Evolutionary conservation across 2,797 vertebrate genomes (phyloP), one percentile per base, ranked within the genome.

Genomic region (Clarias pachynema): DNA sequence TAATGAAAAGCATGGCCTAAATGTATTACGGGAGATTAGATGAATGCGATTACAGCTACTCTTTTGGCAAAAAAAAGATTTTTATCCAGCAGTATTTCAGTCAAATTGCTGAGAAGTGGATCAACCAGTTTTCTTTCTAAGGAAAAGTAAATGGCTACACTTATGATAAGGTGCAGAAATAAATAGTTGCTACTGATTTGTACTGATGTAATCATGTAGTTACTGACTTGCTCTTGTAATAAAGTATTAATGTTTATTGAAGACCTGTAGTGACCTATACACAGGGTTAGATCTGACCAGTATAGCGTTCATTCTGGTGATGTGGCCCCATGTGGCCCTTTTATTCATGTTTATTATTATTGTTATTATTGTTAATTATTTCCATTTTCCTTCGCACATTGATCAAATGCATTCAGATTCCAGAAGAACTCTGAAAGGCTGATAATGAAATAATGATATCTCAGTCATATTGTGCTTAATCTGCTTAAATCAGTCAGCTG

Each of bases 1-100:
- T 97, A 97, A 97, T 97, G 96, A 97, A 97, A 97, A 97, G 93
- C 96, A 96, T 97, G 96, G 96, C 96, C 96, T 97, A 96, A 98
- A 97, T 97, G 95, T 96, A 97, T 98, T 96, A 96, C 86, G 92
- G 94, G 93, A 96, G 96, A 98, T 97, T 98, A 97, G 94, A 95
- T 95, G 96, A 97, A 97, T 96, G 96, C 96, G 95, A 97, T 97
- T 97, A 96, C 94, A 95, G 94, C 96, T 97, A 95, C 96, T 95
- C 96, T 97, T 97, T 96, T 95, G 93, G 94, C 94, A 93, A 94
- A 95, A 94, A 44, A 44, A 44, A 96, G 95, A 97, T 94, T 95
- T 94, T 89, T 94, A 94, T 95, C 93, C 92, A 86, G 88, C 87
- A 91, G 94, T 93, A 95, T 95, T 94, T 94, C 78, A 89, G 90